Evolutionary conservation across 2,888 invertebrate species (phyloP).

Genomic region (Nomada fabriciana): DNA sequence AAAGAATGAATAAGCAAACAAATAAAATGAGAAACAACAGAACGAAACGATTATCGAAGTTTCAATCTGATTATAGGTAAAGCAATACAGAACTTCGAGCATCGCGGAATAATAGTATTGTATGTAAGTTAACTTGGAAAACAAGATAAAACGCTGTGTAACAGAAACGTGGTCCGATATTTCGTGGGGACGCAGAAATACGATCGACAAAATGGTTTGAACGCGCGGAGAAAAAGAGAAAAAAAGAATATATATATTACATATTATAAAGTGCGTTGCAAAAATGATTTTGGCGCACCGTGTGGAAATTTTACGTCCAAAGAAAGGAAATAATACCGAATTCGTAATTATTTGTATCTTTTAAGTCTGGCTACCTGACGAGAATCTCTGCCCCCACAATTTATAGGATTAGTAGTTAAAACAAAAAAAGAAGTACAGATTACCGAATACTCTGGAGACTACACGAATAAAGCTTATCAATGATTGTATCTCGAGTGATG

Average conservation of each 20-base stretch:
- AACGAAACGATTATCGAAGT: slow-evolving; percentile 30
- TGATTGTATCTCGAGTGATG: slow-evolving; percentile 76
- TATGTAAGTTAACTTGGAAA: slow-evolving; percentile 48
- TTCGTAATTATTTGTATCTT: slow-evolving; percentile 53
- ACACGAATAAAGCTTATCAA: slow-evolving; percentile 82
- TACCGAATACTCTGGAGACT: slow-evolving; percentile 80
- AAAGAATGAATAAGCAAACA: slow-evolving; percentile 19
- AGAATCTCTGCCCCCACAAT: slow-evolving; percentile 70
- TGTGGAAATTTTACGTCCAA: slow-evolving; percentile 54
- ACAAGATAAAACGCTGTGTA: slow-evolving; percentile 28
- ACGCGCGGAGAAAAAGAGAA: slow-evolving; percentile 14
- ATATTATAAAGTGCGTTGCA: slow-evolving; percentile 4
- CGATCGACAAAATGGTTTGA: neutral
- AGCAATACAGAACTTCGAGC: slow-evolving; percentile 46
- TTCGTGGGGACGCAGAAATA: slow-evolving; percentile 55
- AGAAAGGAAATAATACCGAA: slow-evolving; percentile 27
- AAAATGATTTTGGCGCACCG: slow-evolving; percentile 27
- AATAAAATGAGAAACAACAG: slow-evolving; percentile 13
- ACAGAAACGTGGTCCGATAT: slow-evolving; percentile 43
- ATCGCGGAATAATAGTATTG: slow-evolving; percentile 48
- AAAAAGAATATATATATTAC: slow-evolving; percentile 1
- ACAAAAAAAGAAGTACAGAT: slow-evolving; percentile 71
- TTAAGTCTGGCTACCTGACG: slow-evolving; percentile 57
- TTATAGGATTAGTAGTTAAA: slow-evolving; percentile 78
- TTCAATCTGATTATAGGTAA: slow-evolving; percentile 37